Conservation (phyloP, 2,113 vertebrate species). For the Atractosteus spatula region DNA sequence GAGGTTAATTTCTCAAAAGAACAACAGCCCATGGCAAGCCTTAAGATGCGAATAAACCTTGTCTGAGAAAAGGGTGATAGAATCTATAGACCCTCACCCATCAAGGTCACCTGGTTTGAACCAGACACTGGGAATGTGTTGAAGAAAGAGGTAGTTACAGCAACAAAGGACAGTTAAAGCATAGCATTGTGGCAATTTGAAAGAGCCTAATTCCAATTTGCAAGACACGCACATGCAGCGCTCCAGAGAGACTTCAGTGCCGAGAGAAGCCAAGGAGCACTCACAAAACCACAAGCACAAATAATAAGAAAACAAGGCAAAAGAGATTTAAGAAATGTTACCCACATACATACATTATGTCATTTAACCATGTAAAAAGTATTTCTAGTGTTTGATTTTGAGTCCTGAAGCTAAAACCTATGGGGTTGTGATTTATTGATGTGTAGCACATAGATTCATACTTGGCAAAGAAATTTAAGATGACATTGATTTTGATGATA, state of each 20-base stretch:
- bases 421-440: too few relatives aligned
- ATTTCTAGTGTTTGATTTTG: too few relatives aligned
- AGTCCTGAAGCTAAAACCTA: too few relatives aligned
- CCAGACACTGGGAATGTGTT: constrained; percentile 66
- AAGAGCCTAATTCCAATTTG: constrained; percentile 56
- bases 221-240: constrained; percentile 50
- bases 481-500: too few relatives aligned
- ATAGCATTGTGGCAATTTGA: constrained; percentile 58
- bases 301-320: constrained; percentile 49
- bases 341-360: neutral
- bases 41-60: constrained; percentile 65
- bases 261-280: constrained; percentile 65
- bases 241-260: constrained; percentile 57
- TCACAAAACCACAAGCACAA: constrained; percentile 54
- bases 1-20: constrained; percentile 66
- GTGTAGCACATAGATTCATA: too few relatives aligned
- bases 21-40: constrained; percentile 66
- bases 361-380: too few relatives aligned
- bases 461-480: too few relatives aligned
- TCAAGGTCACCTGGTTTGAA: constrained; percentile 68
- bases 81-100: constrained; percentile 65
- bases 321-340: constrained; percentile 46
- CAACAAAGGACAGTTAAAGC: constrained; percentile 64
- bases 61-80: constrained; percentile 59
- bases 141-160: constrained; percentile 66